Evolutionary conservation across 2,888 invertebrate genomes (phyloP), one percentile per base, ranked within the genome.

Genomic region (Cryptosula pallasiana): DNA sequence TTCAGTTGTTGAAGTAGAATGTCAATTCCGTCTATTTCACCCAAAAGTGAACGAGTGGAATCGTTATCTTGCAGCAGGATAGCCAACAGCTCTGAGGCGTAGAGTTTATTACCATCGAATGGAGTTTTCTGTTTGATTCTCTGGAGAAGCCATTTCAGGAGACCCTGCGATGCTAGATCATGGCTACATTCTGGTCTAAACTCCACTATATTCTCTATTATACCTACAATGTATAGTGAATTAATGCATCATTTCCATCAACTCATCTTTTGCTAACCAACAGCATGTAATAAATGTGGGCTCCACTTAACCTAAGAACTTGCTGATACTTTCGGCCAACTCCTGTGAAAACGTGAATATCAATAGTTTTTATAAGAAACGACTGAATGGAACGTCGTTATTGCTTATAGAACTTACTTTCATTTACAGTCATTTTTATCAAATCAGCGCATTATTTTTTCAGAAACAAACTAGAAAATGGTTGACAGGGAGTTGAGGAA

Each of bases 11-110:
- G 96, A 13, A 99, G 87, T 69, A 99, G 86, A 45, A 95, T 92
- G 87, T 99, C 99, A 79, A 98, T 96, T 1, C 96, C 96, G 82
- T 98, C 97, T 58, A 94, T 84, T 79, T 94, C 93, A n/a, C 97
- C 96, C 29, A 96, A 86, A 32, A 91, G 83, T 72, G 81, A 78
- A 69, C 83, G 75, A 73, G 85, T 54, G 25, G 5, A 25, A 77
- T 91, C 91, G 75, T 92, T 92, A 76, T 91, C 91, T 87, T 99
- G 99, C 72, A 99, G 87, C 16, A 99, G 87, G 82, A 99, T 96
- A 23, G 97, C 94, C 69, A 99, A 86, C 76, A 99, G 91, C 88
- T 99, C 99, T 83, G 94, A 95, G 70, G 92, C 92, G 85, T 97
- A 99, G 69, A 98, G 86, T 86, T 96, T 97, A 84, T 97, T 98